Evolutionary conservation across 2,113 vertebrate species (phyloP), one percentile per base, ranked within the genome.

Genomic region (Mixornis gularis): DNA sequence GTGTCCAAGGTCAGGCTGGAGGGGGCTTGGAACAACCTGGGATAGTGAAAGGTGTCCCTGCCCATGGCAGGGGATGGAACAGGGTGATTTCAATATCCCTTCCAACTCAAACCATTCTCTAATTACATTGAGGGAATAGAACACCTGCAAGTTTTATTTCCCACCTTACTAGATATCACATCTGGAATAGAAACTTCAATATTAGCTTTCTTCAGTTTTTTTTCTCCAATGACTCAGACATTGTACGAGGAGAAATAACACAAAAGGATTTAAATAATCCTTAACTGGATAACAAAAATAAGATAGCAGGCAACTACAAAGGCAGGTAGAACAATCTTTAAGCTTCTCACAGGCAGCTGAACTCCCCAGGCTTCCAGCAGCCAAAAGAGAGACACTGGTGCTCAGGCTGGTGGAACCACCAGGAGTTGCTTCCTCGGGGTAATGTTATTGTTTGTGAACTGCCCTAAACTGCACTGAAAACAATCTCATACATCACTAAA

Each of bases 381-480:
- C 26, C 48, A 29, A 41, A 44, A 63, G 5, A 34, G 30, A n/a
- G 46, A 83, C 15, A 8, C 22, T 41, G 51, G 44, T 1, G 4
- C 32, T 86, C 29, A 14, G 1, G 17, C 2, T 10, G 48, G 71
- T n/a, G 49, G 19, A 74, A 49, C 12, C 36, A 53, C 1, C 1
- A n/a, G 38, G 48, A 77, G 9, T 0, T 16, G 6, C 52, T 64
- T 26, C 51, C 58, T 58, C 13, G 53, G 22, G 29, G 25, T 10
- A 17, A 43, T 15, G 13, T 26, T 49, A 29, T 7, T 36, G 40
- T 14, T 77, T 48, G 46, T 48, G 68, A 84, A 40, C 25, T 41
- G 26, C 66, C 55, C 69, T 44, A 55, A 92, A 92, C 36, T 90
- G 60, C 87, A 18, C 34, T 88, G 51, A 95, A 88, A 95, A 52